Evolutionary conservation across 2,113 vertebrate species (phyloP), one percentile per base, ranked within the genome.

Genomic region (Leucosticte australis): DNA sequence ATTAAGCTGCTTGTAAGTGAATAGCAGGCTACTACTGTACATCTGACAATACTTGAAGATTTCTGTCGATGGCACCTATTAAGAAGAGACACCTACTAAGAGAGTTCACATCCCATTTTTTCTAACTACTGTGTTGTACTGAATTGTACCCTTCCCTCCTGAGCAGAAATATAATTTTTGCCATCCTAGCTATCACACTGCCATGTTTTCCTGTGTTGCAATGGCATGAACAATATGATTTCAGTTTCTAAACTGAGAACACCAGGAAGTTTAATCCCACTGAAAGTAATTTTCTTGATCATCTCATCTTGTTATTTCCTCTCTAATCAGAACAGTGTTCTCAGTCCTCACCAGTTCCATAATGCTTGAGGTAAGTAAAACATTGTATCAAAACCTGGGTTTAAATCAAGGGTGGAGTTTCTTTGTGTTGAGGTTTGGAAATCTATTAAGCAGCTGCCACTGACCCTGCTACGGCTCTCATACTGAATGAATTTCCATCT

Each of bases 41-140:
- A 68, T 81, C 83, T 97, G 93, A 95, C 78, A 95, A 91, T 94
- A 79, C 86, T 67, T 92, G 55, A 96, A 95, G 77, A 93, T 64
- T 95, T 96, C 86, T 94, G 57, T 94, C 93, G 86, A 97, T 92
- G 68, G 26, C 20, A 82, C 6, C 77, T 88, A 52, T 91, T 92
- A 96, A 86, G 68, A 88, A 69, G n/a, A 96, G 55, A 77, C 46
- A 78, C 52, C 74, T 93, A 71, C 75, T 88, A 94, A 87, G 91
- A 92, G 87, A 95, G 91, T 91, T 93, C 87, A 84, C 82, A 56
- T 87, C 73, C 78, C 56, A 71, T 97, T 97, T 96, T 71, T 96
- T 97, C 87, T 95, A 91, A 47, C 94, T 97, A 80, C 94, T 95
- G 87, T 96, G 97, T 96, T 96, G 89, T 67, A 77, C 69, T 70